Conservation (phyloP, 2,113 vertebrate species). For the Ictalurus furcatus region DNA sequence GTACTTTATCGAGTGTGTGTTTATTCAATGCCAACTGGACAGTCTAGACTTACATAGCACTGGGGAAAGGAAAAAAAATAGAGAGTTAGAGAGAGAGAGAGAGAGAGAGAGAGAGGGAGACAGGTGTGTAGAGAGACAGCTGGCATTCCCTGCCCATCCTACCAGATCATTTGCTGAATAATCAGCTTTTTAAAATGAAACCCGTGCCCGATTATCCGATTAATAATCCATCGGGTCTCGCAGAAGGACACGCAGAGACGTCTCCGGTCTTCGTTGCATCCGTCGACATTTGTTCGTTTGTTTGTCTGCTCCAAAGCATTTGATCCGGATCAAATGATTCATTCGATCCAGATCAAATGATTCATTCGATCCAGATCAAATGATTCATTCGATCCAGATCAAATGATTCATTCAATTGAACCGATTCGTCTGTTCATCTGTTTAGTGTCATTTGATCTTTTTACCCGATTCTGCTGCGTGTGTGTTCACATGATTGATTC, state of each 20-base stretch:
- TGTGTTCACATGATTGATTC: not conserved
- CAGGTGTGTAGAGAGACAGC: not conserved
- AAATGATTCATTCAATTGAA: not conserved
- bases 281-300: not conserved
- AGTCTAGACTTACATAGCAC: not conserved
- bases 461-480: not conserved
- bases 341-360: not conserved
- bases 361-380: not conserved
- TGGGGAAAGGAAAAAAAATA: not conserved
- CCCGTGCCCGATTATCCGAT: slow-evolving; percentile 59
- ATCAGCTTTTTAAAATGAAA: slow-evolving; percentile 68
- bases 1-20: not conserved
- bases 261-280: not conserved
- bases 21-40: not conserved
- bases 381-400: not conserved
- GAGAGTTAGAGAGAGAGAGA: not conserved
- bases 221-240: slow-evolving; percentile 66
- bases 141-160: slow-evolving; percentile 20
- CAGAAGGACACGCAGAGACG: not conserved
- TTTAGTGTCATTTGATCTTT: not conserved
- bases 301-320: not conserved
- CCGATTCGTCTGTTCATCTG: not conserved
- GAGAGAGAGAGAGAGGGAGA: not conserved
- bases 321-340: not conserved
- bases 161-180: slow-evolving; percentile 57